A percentile compares a stretch with the other conserved stretches of the same genome.
phyloP scores from a whole-genome alignment of 2,113 vertebrate genomes.

The Tenebrosternarchus preto region DNA sequence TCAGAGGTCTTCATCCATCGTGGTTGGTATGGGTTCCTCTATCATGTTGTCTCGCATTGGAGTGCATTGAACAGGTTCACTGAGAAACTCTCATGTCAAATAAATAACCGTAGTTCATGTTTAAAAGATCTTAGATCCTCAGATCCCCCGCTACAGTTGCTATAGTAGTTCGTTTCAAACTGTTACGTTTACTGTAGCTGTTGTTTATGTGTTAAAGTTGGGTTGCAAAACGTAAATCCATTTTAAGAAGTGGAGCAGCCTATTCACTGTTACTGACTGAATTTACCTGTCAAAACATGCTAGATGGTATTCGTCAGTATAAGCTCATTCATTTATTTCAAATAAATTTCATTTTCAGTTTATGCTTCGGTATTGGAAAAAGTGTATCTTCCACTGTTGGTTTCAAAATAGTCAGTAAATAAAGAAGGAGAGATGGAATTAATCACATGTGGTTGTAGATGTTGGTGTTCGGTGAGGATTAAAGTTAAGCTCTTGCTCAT shows the following conservation, averaged over 20 bases:
- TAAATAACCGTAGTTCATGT: no score
- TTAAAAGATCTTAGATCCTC: background rate
- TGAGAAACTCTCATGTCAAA: background rate
- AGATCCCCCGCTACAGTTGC: background rate
- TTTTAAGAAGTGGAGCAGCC: slow-evolving; percentile 10
- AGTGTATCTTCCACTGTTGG: background rate
- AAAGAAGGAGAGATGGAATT: background rate
- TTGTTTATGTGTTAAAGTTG: slow-evolving; percentile 1
- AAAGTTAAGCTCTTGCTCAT: background rate
- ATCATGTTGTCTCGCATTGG: background rate
- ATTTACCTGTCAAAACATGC: slow-evolving; percentile 4
- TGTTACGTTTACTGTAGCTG: background rate
- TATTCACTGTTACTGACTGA: slow-evolving; percentile 6
- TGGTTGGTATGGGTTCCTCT: slow-evolving; percentile 73
- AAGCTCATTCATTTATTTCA: no score
- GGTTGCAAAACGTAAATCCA: background rate
- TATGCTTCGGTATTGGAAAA: slow-evolving; percentile 1
- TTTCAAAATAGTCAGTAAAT: background rate
- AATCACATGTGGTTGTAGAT: background rate
- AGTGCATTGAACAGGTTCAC: background rate
- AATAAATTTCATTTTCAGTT: no score
- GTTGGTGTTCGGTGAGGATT: background rate
- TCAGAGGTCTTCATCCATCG: slow-evolving; percentile 70
- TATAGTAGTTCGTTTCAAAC: slow-evolving; percentile 2
- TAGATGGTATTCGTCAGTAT: no score